Evolutionary conservation across 2,797 vertebrate species (phyloP).

Genomic region (Apogon talboti): DNA sequence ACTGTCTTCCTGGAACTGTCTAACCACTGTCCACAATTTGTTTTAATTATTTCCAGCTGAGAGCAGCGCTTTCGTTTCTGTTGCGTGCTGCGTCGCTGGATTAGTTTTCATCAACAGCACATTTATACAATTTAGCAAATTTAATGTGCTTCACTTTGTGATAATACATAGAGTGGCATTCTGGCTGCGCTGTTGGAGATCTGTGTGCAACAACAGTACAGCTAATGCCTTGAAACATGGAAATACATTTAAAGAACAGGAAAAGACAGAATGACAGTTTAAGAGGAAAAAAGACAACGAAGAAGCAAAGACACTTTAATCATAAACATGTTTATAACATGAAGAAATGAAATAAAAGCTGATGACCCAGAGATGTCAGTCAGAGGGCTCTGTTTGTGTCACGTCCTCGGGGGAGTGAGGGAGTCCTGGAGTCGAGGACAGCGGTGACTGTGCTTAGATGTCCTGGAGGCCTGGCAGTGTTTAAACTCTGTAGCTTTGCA

Average conservation of each 20-base stretch:
- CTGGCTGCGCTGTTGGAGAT: not conserved
- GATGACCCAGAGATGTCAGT: conserved; percentile 16
- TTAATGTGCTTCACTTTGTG: not conserved
- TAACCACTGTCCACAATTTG: conserved; percentile 37
- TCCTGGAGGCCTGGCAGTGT: conserved; percentile 57
- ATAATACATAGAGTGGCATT: not conserved
- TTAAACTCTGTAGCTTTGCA: conserved; percentile 69
- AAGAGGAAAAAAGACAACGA: conserved; percentile 14
- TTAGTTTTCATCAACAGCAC: conserved; percentile 10
- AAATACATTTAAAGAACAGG: conserved; percentile 22
- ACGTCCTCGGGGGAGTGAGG: conserved; percentile 15
- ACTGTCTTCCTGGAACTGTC: conserved; percentile 24
- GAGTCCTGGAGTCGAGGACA: conserved; percentile 31
- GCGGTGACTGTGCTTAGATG: conserved; percentile 55
- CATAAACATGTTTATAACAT: not conserved
- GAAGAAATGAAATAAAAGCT: not conserved
- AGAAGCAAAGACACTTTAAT: not conserved
- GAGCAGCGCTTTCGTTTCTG: conserved; percentile 17
- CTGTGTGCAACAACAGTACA: conserved; percentile 1
- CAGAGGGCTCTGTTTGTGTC: conserved; percentile 9
- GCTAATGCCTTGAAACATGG: conserved; percentile 26
- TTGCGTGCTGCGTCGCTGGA: conserved; percentile 14
- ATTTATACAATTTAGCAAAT: conserved; percentile 3
- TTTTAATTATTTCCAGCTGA: conserved; percentile 48
- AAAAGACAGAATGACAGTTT: not conserved